These are phyloP conservation scores for Pangasius larnaudii DNA, from an alignment of 2,797 vertebrate genomes.

Conservation along the genomic window DNA sequence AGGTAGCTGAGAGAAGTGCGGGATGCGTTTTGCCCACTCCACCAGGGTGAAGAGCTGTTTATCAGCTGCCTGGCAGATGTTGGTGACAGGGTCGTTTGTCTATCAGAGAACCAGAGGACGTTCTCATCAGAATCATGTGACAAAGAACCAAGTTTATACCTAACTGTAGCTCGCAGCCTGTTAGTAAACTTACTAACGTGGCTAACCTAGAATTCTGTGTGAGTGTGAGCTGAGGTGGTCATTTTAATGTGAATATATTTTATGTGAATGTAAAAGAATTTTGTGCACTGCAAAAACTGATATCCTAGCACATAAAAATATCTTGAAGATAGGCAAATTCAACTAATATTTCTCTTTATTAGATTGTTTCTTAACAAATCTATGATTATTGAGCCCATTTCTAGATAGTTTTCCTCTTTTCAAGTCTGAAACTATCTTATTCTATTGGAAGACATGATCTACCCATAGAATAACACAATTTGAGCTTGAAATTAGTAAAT, in stretches of 20 bases:
- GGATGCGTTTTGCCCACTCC: conserved; percentile 88
- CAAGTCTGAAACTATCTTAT: background rate
- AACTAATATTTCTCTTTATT: background rate
- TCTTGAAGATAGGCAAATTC: background rate
- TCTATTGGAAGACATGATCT: background rate
- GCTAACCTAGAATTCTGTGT: background rate
- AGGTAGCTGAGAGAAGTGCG: conserved; percentile 87
- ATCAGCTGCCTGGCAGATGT: conserved; percentile 92
- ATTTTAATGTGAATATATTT: background rate
- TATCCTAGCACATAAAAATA: background rate
- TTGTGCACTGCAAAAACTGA: background rate
- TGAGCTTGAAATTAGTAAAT: background rate
- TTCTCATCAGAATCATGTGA: background rate
- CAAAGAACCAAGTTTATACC: background rate
- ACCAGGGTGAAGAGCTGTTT: conserved; percentile 89
- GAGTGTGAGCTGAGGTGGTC: background rate
- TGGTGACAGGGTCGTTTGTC: conserved; percentile 96
- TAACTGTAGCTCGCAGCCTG: background rate
- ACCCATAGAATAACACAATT: background rate
- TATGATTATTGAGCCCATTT: background rate
- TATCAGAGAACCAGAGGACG: conserved; percentile 55
- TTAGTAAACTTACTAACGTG: background rate
- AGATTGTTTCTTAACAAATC: background rate
- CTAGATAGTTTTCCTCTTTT: background rate
- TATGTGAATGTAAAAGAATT: background rate